A percentile compares a stretch with the other conserved stretches of the same genome.
These are phyloP conservation scores for Idris sp. DNA, from an alignment of 1,140 invertebrate species.

Conservation along the genomic window DNA sequence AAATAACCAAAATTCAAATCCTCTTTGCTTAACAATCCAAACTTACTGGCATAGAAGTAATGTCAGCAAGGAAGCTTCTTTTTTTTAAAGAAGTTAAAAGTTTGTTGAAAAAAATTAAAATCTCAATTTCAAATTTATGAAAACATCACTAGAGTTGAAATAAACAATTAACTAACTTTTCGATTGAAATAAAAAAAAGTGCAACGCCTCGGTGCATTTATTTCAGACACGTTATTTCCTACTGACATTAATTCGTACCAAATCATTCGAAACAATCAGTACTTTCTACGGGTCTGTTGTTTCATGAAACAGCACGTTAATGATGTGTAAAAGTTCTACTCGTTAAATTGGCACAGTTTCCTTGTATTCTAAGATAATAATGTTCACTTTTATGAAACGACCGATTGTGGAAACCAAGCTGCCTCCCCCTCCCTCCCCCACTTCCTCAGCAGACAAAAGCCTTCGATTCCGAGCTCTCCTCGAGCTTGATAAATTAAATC, in stretches of 20 bases:
- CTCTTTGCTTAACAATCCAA: too few species aligned
- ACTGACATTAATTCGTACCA: conserved; percentile 52
- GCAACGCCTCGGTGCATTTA: conserved; percentile 10
- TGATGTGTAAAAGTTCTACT: conserved; percentile 59
- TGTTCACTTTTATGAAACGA: conserved; percentile 36
- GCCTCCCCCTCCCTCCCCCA: not conserved
- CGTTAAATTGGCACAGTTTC: conserved; percentile 54
- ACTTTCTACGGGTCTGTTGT: conserved; percentile 57
- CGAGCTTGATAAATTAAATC: conserved; percentile 26
- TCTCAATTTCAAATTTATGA: conserved; percentile 13
- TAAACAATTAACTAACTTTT: conserved; percentile 29
- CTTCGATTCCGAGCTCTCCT: conserved; percentile 11
- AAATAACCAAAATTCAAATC: too few species aligned
- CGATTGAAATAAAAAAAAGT: not conserved
- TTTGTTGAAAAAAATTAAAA: too few species aligned
- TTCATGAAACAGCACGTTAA: conserved; percentile 53
- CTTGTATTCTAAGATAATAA: conserved; percentile 38
- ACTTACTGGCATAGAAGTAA: too few species aligned
- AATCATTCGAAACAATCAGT: conserved; percentile 58
- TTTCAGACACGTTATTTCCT: conserved; percentile 42
- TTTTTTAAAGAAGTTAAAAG: too few species aligned
- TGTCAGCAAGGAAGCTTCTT: too few species aligned
- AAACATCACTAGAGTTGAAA: conserved; percentile 40
- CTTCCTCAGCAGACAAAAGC: too few species aligned
- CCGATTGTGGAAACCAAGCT: conserved; percentile 30